Base-by-base conservation (phyloP, 2,113 vertebrate species). In the Haemorhous mexicanus region DNA sequence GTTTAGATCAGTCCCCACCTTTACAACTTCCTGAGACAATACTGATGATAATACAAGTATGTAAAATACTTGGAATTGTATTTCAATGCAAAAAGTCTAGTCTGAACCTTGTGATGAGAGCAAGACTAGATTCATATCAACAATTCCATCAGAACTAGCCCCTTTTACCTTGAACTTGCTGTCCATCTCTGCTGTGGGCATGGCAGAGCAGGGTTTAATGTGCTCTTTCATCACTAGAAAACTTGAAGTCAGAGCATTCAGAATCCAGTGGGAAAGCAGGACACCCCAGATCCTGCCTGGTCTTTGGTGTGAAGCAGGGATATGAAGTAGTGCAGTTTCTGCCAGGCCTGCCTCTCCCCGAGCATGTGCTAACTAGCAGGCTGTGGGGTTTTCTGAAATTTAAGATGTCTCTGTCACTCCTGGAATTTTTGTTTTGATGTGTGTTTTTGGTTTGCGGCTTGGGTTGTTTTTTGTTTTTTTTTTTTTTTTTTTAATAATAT, bases 51-150 rank as follows among this genome's bases (percentile, higher is more conserved):
- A 73, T 59, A 76, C 43, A 67, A 62, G 37, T 63, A 74, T 5
- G 26, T 46, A 62, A 62, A 74, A 59, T 49, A 80, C 47, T 85
- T 69, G 2, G 11, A 84, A 43, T 18, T 61, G 72, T 33, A 74
- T 47, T 64, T 24, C 23, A 50, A 9, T 7, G 13, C 35, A 75
- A 47, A 91, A 56, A 5, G 1, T 43, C 33, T 68, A 67, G 8
- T 33, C 26, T 32, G 47, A 87, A 35, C 21, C 10, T 91, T 66
- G 35, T 9, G 8, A 27, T 70, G 35, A 62, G 61, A 89, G 20
- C 50, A 64, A 24, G 35, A 68, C 13, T 27, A 46, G 19, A 61
- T 19, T 73, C 41, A 23, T 13, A 23, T 1, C 0, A 0, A 47
- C 33, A 59, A 9, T 49, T 67, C 63, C n/a, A 78, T 47, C 17